phyloP scores from a whole-genome alignment of 2,113 vertebrate genomes.

The Ondatra zibethicus region DNA sequence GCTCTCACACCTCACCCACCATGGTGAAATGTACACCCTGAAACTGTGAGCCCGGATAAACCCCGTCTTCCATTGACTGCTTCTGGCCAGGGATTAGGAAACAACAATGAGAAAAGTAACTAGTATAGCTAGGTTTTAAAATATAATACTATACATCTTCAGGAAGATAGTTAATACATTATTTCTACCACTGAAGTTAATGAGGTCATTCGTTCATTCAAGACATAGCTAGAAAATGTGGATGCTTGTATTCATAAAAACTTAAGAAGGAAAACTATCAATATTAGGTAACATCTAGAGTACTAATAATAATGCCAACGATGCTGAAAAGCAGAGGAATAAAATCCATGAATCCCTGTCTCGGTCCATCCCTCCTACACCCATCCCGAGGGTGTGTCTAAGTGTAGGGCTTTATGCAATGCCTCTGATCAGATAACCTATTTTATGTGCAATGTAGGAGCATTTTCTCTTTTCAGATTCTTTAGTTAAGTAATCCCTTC shows the following conservation, averaged over 20 bases:
- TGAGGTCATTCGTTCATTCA: conserved; percentile 25
- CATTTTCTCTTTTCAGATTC: background rate
- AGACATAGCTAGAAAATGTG: background rate
- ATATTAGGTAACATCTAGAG: background rate
- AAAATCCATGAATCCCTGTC: background rate
- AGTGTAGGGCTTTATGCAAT: background rate
- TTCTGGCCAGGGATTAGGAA: background rate
- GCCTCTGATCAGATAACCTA: background rate
- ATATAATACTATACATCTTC: background rate
- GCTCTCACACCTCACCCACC: background rate
- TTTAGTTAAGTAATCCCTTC: background rate
- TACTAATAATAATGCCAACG: background rate
- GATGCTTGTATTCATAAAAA: background rate
- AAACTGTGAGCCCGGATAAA: background rate
- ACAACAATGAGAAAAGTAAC: too few relatives aligned
- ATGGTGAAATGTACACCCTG: background rate
- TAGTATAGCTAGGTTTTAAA: background rate
- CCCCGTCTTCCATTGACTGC: background rate
- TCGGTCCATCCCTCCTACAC: too few relatives aligned
- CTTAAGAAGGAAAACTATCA: background rate
- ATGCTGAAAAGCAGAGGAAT: background rate
- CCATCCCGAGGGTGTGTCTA: background rate
- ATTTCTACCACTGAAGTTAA: background rate
- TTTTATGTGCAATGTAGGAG: background rate
- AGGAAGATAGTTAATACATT: background rate